These are phyloP conservation scores for Acanthurus tractus DNA, from an alignment of 2,797 vertebrate genomes.

Conservation along the genomic window DNA sequence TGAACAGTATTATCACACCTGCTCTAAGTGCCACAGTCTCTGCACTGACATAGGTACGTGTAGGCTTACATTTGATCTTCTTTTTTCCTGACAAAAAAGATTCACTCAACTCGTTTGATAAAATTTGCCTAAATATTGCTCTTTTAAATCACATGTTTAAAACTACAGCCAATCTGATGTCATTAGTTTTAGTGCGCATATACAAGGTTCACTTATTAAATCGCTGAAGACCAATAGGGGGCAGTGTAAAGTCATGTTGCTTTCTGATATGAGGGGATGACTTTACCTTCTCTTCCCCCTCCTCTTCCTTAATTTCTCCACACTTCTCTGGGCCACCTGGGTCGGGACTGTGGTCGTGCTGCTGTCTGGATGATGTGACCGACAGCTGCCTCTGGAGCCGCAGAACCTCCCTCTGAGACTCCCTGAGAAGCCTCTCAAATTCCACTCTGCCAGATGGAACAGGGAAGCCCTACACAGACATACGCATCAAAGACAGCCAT, in stretches of 20 bases:
- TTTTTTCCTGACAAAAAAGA: background rate
- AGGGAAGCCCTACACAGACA: slow-evolving; percentile 76
- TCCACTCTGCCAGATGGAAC: slow-evolving; percentile 82
- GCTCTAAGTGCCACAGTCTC: background rate
- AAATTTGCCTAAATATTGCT: background rate
- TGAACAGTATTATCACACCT: background rate
- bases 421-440: slow-evolving; percentile 91
- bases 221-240: slow-evolving; percentile 46
- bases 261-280: background rate
- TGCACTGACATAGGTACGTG: background rate
- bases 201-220: background rate
- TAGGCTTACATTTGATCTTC: background rate
- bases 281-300: slow-evolving; percentile 71
- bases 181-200: slow-evolving; percentile 10
- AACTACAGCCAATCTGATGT: background rate
- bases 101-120: too few species aligned
- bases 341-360: slow-evolving; percentile 39
- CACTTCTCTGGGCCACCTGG: slow-evolving; percentile 27
- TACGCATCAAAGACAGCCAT: background rate
- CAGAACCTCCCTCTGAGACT: slow-evolving; percentile 96
- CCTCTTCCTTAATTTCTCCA: slow-evolving; percentile 42
- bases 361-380: slow-evolving; percentile 79
- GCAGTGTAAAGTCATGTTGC: slow-evolving; percentile 28
- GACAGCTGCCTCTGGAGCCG: slow-evolving; percentile 96
- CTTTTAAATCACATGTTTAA: background rate